Evolutionary conservation across 2,888 invertebrate species (phyloP).

Genomic region (Hofmannophila pseudospretella): DNA sequence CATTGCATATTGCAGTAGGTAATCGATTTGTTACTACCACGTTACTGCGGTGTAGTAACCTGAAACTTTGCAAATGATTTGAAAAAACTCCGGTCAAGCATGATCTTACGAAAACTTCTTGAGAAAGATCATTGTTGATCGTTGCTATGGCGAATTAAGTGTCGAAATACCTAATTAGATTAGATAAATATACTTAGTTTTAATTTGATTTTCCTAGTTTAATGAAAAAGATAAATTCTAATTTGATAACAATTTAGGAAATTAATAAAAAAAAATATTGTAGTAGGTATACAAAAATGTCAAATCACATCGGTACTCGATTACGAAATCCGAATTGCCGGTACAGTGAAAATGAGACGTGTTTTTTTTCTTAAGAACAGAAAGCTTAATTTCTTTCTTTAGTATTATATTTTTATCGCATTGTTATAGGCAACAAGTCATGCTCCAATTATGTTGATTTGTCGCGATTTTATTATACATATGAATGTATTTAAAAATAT

Average conservation of each 20-base stretch:
- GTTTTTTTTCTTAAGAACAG: too few relatives aligned
- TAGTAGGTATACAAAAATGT: too few relatives aligned
- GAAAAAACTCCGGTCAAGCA: conserved; percentile 11
- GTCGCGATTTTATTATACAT: too few relatives aligned
- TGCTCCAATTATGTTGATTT: conserved; percentile 16
- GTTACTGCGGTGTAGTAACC: conserved; percentile 9
- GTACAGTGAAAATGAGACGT: too few relatives aligned
- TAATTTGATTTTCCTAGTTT: not conserved
- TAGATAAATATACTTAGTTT: not conserved
- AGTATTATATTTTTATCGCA: too few relatives aligned
- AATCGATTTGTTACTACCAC: conserved; percentile 13
- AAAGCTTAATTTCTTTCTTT: too few relatives aligned
- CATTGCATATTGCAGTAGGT: conserved; percentile 1
- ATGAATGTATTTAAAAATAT: not conserved
- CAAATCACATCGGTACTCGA: too few relatives aligned
- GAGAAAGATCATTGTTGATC: conserved; percentile 13
- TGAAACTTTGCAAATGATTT: conserved; percentile 11
- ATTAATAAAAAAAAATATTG: too few relatives aligned
- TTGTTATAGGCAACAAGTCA: conserved; percentile 2
- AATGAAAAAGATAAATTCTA: too few relatives aligned
- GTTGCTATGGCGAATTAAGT: conserved; percentile 12
- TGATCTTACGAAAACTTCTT: conserved; percentile 16
- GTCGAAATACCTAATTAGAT: conserved; percentile 10
- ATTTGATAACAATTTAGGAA: too few relatives aligned
- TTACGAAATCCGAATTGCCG: too few relatives aligned